Evolutionary conservation across 2,113 vertebrate genomes (phyloP), one percentile per base, ranked within the genome.

Genomic region (Notarius quadriscutis): DNA sequence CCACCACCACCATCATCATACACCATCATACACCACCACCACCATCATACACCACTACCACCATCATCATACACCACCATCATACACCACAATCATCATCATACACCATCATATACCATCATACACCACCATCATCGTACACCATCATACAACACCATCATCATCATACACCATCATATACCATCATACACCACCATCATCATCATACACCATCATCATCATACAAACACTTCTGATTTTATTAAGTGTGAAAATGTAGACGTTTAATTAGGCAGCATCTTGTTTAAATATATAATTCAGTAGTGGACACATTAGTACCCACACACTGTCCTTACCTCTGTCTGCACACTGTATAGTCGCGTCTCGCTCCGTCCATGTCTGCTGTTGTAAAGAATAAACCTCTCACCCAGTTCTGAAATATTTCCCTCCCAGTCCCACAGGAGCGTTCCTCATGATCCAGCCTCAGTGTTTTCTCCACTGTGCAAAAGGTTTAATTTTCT

Each of bases 331-430:
- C 74, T 79, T 53, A 86, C 84, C 84, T 79, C 60, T 67, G 84
- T n/a, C 48, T 79, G 84, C 50, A 79, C n/a, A 53, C 48, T 8
- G 84, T 34, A 55, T 2, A 18, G 22, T 55, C 11, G 17, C 79
- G n/a, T 27, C 25, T 15, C 1, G n/a, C 48, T 86, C 75, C 41
- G 22, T 79, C 74, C 84, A 86, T 86, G 34, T 51, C 27, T 11
- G 1, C n/a, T 57, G 12, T 6, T 50, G n/a, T 81, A 60, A 60
- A 62, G 60, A 41, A 81, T 81, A 81, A 60, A 25, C 75, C 84
- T 80, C 75, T 80, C n/a, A 79, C 84, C 60, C 84, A 79, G 55
- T 62, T 62, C 1, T 41, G 27, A 81, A 62, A 80, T 10, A 1
- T 80, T 62, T 41, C 57, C 20, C 79, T 60, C 55, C 57, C 79